A percentile compares a stretch with the other conserved stretches of the same genome.
Conservation (phyloP, 2,888 invertebrate species). For the Calliphora vomitoria region DNA sequence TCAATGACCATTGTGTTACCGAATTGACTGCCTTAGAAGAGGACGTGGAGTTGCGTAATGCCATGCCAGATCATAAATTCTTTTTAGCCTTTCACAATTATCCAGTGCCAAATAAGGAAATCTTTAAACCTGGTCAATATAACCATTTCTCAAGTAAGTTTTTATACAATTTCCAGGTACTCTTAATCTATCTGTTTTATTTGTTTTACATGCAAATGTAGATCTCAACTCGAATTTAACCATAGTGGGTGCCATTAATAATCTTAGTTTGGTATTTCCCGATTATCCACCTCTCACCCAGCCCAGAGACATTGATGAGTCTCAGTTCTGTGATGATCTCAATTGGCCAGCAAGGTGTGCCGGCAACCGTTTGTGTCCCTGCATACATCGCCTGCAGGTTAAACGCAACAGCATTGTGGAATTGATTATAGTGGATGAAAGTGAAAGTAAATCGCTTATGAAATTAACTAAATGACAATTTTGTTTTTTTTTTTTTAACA, state of each 20-base stretch:
- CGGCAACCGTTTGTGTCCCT: slow-evolving; percentile 75
- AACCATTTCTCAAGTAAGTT: slow-evolving; percentile 79
- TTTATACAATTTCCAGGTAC: not conserved
- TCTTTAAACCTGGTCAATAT: slow-evolving; percentile 76
- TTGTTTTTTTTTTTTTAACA: not conserved
- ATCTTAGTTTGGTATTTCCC: slow-evolving; percentile 91
- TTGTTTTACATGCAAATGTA: slow-evolving; percentile 26
- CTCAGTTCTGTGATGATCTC: slow-evolving; percentile 78
- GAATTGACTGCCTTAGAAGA: slow-evolving; percentile 73
- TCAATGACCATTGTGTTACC: slow-evolving; percentile 75
- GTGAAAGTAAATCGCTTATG: slow-evolving; percentile 76
- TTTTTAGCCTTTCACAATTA: slow-evolving; percentile 78
- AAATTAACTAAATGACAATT: slow-evolving; percentile 8
- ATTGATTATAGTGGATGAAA: slow-evolving; percentile 81
- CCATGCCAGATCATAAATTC: slow-evolving; percentile 77
- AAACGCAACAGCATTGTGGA: slow-evolving; percentile 78
- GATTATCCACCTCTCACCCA: slow-evolving; percentile 92
- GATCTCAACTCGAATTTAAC: slow-evolving; percentile 77
- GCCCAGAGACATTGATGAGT: slow-evolving; percentile 79
- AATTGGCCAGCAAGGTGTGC: slow-evolving; percentile 75
- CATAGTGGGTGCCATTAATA: slow-evolving; percentile 87
- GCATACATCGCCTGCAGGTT: slow-evolving; percentile 79
- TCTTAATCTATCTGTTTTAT: not conserved
- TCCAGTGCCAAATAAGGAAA: slow-evolving; percentile 75
- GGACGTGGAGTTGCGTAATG: slow-evolving; percentile 73